phyloP scores from a whole-genome alignment of 2,888 invertebrate species.

The Ophion obscuratus region DNA sequence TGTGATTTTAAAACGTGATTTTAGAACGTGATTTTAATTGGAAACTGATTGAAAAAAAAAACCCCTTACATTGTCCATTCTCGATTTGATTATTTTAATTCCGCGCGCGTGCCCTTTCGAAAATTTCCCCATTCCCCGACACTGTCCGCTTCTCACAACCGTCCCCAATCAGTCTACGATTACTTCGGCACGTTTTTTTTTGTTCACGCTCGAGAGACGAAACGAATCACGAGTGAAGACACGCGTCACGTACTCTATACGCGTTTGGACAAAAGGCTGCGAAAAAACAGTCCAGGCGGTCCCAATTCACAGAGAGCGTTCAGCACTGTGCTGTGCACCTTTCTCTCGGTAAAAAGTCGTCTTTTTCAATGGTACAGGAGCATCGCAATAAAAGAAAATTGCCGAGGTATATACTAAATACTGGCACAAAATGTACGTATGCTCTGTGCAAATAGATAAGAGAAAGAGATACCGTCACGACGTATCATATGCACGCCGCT shows the following conservation, averaged over 20 bases:
- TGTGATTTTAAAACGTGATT: too few species aligned
- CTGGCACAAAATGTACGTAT: not conserved
- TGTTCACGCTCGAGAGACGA: conserved; percentile 18
- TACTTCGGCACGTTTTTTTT: not conserved
- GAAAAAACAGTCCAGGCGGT: conserved; percentile 8
- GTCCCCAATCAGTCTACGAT: not conserved
- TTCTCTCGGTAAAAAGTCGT: conserved; percentile 46
- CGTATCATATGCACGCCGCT: not conserved
- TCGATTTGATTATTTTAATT: too few species aligned
- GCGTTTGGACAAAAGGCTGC: not conserved
- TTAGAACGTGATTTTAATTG: too few species aligned
- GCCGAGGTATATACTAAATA: conserved; percentile 10
- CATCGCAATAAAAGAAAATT: conserved; percentile 44
- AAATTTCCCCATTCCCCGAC: too few species aligned
- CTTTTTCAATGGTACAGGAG: conserved; percentile 30
- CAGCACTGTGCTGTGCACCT: conserved; percentile 37
- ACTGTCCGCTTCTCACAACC: not conserved
- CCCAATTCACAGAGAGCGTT: conserved; percentile 59
- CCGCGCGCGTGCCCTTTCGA: too few species aligned
- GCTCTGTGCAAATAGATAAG: not conserved
- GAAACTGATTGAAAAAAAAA: too few species aligned
- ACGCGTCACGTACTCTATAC: not conserved
- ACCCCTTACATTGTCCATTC: too few species aligned
- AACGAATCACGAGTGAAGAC: conserved; percentile 10
- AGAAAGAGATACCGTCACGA: not conserved